Conservation (phyloP, 2,797 vertebrate species). For the Mionectes olivaceus region DNA sequence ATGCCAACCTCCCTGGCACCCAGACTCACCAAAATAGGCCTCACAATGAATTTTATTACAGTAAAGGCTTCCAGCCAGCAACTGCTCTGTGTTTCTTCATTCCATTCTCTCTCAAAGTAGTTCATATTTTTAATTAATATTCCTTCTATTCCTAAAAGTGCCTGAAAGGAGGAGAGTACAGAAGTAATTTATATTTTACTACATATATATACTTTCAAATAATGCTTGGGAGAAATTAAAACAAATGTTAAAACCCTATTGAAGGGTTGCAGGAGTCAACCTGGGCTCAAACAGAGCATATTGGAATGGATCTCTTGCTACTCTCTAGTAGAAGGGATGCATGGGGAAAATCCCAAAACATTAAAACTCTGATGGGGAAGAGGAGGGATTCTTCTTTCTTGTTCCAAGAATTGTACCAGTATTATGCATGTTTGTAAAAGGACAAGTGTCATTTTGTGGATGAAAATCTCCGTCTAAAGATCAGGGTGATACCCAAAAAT, state of each 20-base stretch:
- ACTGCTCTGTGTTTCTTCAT: background rate
- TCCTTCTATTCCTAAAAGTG: background rate
- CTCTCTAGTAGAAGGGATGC: background rate
- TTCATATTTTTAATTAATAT: background rate
- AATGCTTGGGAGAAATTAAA: background rate
- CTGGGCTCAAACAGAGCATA: background rate
- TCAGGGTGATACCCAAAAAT: background rate
- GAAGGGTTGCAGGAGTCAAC: background rate
- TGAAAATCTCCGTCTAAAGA: background rate
- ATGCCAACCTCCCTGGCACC: background rate
- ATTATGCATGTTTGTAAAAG: background rate
- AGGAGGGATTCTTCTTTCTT: background rate
- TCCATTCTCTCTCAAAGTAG: background rate
- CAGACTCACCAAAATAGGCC: background rate
- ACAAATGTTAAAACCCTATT: background rate
- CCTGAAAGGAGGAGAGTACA: background rate
- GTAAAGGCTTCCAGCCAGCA: background rate
- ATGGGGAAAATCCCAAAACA: background rate
- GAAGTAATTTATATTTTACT: background rate
- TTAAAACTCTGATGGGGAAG: background rate
- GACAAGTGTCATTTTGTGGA: background rate
- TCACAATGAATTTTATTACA: background rate
- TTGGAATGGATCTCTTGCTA: background rate
- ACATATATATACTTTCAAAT: background rate
- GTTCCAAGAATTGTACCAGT: background rate